Conservation (phyloP, 2,888 invertebrate genomes). For the Cosmopolites sordidus region DNA sequence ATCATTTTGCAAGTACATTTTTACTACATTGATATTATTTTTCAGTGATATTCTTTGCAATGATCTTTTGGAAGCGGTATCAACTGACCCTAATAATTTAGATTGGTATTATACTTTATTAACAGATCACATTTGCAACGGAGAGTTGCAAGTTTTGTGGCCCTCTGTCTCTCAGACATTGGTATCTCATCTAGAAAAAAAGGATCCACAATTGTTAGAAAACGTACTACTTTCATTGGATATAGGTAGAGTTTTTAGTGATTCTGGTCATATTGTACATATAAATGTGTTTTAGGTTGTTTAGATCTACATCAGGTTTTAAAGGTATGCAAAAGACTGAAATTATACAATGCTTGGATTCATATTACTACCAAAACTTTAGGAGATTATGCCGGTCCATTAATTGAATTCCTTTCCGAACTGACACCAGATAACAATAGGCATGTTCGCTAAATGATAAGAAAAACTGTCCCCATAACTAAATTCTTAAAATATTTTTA, state of each 20-base stretch:
- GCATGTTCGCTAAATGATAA: too few relatives aligned
- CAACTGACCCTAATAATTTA: conserved; percentile 48
- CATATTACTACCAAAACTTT: conserved; percentile 76
- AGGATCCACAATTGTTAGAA: conserved; percentile 60
- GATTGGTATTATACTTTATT: conserved; percentile 62
- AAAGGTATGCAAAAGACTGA: conserved; percentile 52
- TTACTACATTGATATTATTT: neutral
- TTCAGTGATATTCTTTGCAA: conserved; percentile 57
- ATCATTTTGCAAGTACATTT: neutral
- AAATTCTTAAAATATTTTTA: too few relatives aligned
- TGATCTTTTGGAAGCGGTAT: conserved; percentile 60
- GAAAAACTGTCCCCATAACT: too few relatives aligned
- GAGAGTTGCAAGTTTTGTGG: conserved; percentile 58
- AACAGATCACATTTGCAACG: conserved; percentile 65
- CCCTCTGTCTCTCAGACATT: conserved; percentile 70
- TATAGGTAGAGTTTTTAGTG: conserved; percentile 52
- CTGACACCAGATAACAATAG: conserved; percentile 52
- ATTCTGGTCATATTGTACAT: neutral
- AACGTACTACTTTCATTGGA: conserved; percentile 68
- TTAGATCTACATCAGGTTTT: conserved; percentile 71
- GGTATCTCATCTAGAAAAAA: conserved; percentile 62
- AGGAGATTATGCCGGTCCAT: conserved; percentile 67
- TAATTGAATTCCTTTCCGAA: conserved; percentile 62
- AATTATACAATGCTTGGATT: conserved; percentile 66
- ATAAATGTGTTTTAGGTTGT: conserved; percentile 45